Evolutionary conservation across 2,113 vertebrate genomes (phyloP).

Genomic region (Cyprinodon tularosa): DNA sequence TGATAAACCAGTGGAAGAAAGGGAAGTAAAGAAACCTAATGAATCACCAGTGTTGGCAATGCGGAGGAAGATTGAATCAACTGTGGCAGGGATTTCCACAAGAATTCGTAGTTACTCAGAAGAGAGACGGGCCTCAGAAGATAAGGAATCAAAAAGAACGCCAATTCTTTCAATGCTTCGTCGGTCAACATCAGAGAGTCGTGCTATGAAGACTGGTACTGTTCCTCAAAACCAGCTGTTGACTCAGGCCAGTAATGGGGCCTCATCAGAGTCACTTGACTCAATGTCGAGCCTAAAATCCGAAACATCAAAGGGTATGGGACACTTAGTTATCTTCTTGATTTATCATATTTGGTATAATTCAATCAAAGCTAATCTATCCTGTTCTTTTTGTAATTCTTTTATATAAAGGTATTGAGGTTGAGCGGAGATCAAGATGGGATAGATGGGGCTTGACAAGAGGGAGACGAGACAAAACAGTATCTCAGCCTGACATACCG

Average conservation of each 20-base stretch:
- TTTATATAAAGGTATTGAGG: constrained; percentile 57
- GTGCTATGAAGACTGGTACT: constrained; percentile 78
- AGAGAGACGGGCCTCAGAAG: constrained; percentile 81
- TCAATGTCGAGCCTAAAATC: constrained; percentile 86
- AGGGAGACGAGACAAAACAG: constrained; percentile 85
- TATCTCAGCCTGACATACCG: constrained; percentile 91
- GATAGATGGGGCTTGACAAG: constrained; percentile 92
- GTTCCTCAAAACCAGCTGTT: constrained; percentile 86
- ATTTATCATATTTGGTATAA: background rate
- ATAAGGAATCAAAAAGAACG: constrained; percentile 74
- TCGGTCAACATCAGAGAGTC: constrained; percentile 88
- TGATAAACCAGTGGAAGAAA: constrained; percentile 57
- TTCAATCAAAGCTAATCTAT: background rate
- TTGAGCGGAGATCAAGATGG: constrained; percentile 86
- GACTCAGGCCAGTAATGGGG: constrained; percentile 76
- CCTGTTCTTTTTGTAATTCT: background rate
- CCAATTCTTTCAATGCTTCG: constrained; percentile 88
- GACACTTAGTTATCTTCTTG: background rate
- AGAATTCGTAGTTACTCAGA: constrained; percentile 88
- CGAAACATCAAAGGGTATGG: constrained; percentile 73
- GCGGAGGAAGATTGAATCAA: constrained; percentile 91
- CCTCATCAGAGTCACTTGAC: constrained; percentile 91
- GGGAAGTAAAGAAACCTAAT: constrained; percentile 68
- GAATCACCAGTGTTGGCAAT: constrained; percentile 88
- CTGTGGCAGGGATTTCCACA: constrained; percentile 89